A percentile compares a stretch with the other conserved stretches of the same genome.
phyloP scores from a whole-genome alignment of 2,797 vertebrate genomes.

The Acanthurus leucopareius region DNA sequence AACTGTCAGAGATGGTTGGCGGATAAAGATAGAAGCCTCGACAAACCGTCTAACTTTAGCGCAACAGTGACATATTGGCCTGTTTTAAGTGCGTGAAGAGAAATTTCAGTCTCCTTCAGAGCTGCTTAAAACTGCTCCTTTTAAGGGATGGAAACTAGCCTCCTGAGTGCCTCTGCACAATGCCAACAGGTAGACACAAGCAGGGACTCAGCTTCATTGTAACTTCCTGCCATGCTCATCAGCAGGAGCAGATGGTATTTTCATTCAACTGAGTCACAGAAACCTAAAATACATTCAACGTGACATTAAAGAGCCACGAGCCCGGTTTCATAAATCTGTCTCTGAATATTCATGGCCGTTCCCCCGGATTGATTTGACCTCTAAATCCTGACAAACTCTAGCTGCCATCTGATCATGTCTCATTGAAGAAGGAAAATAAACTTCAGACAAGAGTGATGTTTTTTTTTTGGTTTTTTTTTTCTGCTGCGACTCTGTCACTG shows the following conservation, averaged over 20 bases:
- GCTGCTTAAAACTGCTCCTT: constrained; percentile 26
- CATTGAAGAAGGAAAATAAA: constrained; percentile 2
- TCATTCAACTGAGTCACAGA: constrained; percentile 54
- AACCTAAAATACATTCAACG: constrained; percentile 40
- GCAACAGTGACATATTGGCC: constrained; percentile 4
- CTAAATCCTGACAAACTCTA: neutral
- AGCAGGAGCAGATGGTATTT: constrained; percentile 69
- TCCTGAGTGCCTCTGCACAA: constrained; percentile 9
- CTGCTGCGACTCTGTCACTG: neutral
- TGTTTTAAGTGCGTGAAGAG: constrained; percentile 21
- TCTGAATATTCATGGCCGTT: constrained; percentile 23
- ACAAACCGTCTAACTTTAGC: constrained; percentile 1
- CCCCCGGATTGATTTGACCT: neutral
- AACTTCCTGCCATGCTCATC: constrained; percentile 55
- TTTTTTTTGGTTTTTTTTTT: neutral
- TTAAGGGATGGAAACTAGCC: constrained; percentile 51
- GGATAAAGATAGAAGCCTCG: neutral
- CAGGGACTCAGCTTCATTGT: constrained; percentile 27
- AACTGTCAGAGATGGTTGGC: neutral
- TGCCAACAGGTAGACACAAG: constrained; percentile 64
- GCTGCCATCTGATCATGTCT: constrained; percentile 6
- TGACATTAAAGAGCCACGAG: constrained; percentile 21
- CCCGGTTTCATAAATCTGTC: constrained; percentile 22
- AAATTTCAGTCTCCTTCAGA: constrained; percentile 5
- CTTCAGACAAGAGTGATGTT: neutral